Evolutionary conservation across 2,888 invertebrate species (phyloP).

Genomic region (Malachius bipustulatus): DNA sequence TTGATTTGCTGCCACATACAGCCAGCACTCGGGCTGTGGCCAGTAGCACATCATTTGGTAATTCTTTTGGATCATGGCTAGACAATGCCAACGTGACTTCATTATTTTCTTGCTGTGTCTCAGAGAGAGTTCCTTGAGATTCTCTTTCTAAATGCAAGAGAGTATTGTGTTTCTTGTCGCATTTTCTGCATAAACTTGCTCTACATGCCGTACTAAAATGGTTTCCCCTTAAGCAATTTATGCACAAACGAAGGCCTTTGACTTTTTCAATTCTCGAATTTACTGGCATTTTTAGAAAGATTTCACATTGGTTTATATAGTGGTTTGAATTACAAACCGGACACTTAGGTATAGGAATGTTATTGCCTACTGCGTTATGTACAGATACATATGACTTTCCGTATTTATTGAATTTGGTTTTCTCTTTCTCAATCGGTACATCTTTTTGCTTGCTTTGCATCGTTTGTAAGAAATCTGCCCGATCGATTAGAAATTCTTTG

Average conservation of each 20-base stretch:
- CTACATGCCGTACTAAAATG: slow-evolving; percentile 15
- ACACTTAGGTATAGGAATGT: slow-evolving; percentile 9
- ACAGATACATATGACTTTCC: too few species aligned
- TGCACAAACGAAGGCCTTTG: slow-evolving; percentile 15
- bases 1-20: too few species aligned
- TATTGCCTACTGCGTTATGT: background rate
- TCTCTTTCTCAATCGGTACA: too few species aligned
- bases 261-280: slow-evolving; percentile 10
- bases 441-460: slow-evolving; percentile 10
- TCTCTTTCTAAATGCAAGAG: slow-evolving; percentile 12
- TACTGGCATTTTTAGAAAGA: slow-evolving; percentile 10
- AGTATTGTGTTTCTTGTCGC: slow-evolving; percentile 14
- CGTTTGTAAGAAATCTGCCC: slow-evolving; percentile 14
- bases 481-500: slow-evolving; percentile 13
- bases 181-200: slow-evolving; percentile 16
- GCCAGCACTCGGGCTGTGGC: too few species aligned
- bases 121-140: too few species aligned
- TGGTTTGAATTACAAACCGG: slow-evolving; percentile 15
- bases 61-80: too few species aligned
- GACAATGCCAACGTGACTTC: too few species aligned
- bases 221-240: slow-evolving; percentile 18
- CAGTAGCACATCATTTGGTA: too few species aligned
- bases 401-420: too few species aligned
- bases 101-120: too few species aligned
- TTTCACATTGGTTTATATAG: slow-evolving; percentile 15